These are phyloP conservation scores for Drosophila kambysellisi DNA, from an alignment of 2,888 invertebrate genomes.

Conservation along the genomic window DNA sequence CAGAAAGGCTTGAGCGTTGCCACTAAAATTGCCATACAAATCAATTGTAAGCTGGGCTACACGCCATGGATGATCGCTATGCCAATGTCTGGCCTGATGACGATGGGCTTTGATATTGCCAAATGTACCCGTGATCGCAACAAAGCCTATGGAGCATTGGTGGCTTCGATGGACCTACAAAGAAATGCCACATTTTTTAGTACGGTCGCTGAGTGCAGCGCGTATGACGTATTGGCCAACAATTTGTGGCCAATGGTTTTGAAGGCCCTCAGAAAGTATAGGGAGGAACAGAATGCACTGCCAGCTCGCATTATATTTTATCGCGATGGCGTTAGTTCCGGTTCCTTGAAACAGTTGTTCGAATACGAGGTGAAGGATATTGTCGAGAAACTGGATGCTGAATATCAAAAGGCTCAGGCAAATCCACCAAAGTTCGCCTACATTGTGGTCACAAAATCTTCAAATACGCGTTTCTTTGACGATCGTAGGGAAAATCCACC, in stretches of 20 bases:
- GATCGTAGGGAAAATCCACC: constrained; percentile 88
- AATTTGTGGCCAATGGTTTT: constrained; percentile 89
- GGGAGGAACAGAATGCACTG: constrained; percentile 81
- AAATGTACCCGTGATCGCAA: constrained; percentile 90
- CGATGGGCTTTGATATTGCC: constrained; percentile 95
- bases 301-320: constrained; percentile 93
- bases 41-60: constrained; percentile 97
- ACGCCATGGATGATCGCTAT: constrained; percentile 93
- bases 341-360: constrained; percentile 92
- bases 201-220: constrained; percentile 89
- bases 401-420: constrained; percentile 86
- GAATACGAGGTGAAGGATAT: constrained; percentile 90
- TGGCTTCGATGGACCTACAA: constrained; percentile 89
- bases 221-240: constrained; percentile 91
- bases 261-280: constrained; percentile 83
- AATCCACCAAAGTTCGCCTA: constrained; percentile 88
- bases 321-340: constrained; percentile 97
- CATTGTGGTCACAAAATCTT: constrained; percentile 94
- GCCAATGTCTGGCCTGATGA: constrained; percentile 90
- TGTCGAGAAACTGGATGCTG: constrained; percentile 86
- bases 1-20: constrained; percentile 89
- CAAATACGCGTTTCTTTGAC: constrained; percentile 91
- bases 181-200: constrained; percentile 90
- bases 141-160: constrained; percentile 91
- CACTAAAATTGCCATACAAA: constrained; percentile 96